Evolutionary conservation across 1,140 invertebrate species (phyloP), one percentile per base, ranked within the genome.

Genomic region (Andrena cerasifolii): DNA sequence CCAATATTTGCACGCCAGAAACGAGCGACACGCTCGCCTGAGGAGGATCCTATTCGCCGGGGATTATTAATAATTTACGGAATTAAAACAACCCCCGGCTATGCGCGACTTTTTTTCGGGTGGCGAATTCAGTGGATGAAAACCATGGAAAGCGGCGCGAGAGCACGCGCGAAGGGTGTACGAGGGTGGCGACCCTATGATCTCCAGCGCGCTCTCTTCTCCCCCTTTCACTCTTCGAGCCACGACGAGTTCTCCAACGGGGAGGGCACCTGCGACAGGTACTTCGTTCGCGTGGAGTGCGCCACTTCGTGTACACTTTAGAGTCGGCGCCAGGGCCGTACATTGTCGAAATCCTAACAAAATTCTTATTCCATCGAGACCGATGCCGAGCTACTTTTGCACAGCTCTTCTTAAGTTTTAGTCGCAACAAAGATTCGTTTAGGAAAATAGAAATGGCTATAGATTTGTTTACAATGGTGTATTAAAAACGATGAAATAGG

Each of bases 211-310:
- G 36, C 47, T 45, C 62, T 26, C 63, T 63, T 63, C 43, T 8
- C 45, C 73, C 51, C 66, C 67, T 71, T 84, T 51, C n/a, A n/a
- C 61, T 79, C 72, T 84, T 79, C 63, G 70, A 59, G 56, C 61
- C 10, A 31, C 78, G 81, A 53, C 78, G 47, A 78, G 79, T 84
- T 82, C 81, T 88, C 73, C 62, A 84, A 59, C 78, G 43, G 54
- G 40, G 36, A 77, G 77, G 87, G 79, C 79, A 86, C 81, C 84
- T 78, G 80, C 85, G 85, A 83, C 83, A 79, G 80, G 86, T 88
- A 86, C 87, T 88, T 88, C 77, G 72, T 80, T 86, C 84, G 47
- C 74, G 70, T 76, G 71, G 56, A 87, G 81, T 70, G 80, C 72
- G 67, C 59, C 85, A 87, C 82, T 88, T 78, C 56, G 80, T 62